Conservation (phyloP, 2,797 vertebrate genomes). For the Eospalax fontanierii region DNA sequence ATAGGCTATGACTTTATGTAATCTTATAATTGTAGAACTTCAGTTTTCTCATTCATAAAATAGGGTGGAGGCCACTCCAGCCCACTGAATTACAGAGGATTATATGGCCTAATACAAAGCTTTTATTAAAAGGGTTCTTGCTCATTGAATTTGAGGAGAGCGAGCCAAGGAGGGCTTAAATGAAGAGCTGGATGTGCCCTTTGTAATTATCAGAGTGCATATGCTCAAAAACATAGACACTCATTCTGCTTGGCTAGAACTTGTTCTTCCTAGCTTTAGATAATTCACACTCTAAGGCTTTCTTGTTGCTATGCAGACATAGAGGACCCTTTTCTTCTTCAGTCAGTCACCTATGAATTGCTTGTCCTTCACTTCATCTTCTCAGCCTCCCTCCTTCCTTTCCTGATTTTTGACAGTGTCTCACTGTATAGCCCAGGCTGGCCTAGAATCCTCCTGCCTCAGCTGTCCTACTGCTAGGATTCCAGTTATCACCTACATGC, state of each 20-base stretch:
- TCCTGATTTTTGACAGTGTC: neutral
- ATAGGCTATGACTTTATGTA: neutral
- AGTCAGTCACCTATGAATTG: neutral
- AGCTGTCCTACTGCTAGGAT: neutral
- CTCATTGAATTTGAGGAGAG: neutral
- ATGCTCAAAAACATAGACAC: neutral
- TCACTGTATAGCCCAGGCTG: neutral
- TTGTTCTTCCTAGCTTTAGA: neutral
- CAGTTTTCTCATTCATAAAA: neutral
- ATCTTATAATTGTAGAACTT: neutral
- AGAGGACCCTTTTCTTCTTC: neutral
- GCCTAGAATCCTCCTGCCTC: neutral
- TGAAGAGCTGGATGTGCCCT: neutral
- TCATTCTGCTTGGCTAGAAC: neutral
- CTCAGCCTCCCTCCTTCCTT: no score
- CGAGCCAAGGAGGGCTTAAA: neutral
- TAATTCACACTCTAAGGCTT: neutral
- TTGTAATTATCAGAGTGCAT: neutral
- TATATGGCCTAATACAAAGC: neutral
- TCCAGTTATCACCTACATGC: neutral
- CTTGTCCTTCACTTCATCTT: neutral
- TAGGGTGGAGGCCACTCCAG: neutral
- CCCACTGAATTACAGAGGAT: neutral
- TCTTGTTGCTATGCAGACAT: neutral
- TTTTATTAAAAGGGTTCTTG: neutral